Evolutionary conservation across 37 sponge, comb jelly and placozoan species (phyloP).

Genomic region (Cliona cf. orientalis): DNA sequence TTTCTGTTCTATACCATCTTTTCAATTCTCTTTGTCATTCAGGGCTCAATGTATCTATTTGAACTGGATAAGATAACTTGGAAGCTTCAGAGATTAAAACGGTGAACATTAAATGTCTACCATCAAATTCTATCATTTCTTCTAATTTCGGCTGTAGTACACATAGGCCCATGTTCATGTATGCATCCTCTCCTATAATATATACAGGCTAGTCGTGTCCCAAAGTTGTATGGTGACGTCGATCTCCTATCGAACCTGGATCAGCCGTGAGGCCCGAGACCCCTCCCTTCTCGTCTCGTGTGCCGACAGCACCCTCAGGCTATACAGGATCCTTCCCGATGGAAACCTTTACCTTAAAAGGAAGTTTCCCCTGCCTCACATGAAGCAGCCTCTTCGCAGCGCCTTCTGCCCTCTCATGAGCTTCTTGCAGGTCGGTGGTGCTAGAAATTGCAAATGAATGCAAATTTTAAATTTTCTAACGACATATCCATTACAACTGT

Average conservation of each 20-base stretch:
- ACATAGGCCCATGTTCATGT: background rate
- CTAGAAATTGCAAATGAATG: no score
- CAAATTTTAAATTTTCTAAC: no score
- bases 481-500: no score
- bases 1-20: background rate
- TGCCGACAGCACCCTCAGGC: slow-evolving; percentile 53
- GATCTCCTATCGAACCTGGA: slow-evolving; percentile 85
- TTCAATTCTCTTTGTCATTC: background rate
- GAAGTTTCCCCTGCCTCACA: slow-evolving; percentile 68
- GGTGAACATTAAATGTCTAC: slow-evolving; percentile 16
- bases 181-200: no score
- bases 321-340: slow-evolving; percentile 72
- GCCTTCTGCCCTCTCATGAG: slow-evolving; percentile 95
- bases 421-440: slow-evolving; percentile 67
- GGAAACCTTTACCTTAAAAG: slow-evolving; percentile 76
- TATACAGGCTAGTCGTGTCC: slow-evolving; percentile 73
- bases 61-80: slow-evolving; percentile 68
- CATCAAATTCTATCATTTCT: background rate
- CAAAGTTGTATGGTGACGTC: slow-evolving; percentile 68
- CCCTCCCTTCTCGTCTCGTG: slow-evolving; percentile 85
- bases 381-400: slow-evolving; percentile 59
- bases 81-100: slow-evolving; percentile 69
- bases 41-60: slow-evolving; percentile 85
- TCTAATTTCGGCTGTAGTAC: background rate
- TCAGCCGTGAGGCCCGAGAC: slow-evolving; percentile 88